Evolutionary conservation across 2,888 invertebrate species (phyloP), one percentile per base, ranked within the genome.

Genomic region (Eledone cirrhosa): DNA sequence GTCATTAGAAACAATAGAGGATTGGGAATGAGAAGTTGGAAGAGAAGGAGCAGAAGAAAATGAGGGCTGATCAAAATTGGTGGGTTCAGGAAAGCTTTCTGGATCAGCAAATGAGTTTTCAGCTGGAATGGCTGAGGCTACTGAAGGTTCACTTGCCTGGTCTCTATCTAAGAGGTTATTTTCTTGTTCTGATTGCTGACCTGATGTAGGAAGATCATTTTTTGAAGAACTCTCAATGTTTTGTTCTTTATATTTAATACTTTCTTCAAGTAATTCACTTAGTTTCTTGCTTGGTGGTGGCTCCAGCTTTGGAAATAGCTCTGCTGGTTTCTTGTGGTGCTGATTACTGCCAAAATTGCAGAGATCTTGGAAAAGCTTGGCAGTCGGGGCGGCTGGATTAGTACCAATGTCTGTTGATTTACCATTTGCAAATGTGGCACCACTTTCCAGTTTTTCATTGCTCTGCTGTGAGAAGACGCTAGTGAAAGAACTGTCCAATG

Each of bases 131-230:
- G 47, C 48, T 24, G 76, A 76, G 24, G 76, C 22, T 24, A 47
- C 47, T 24, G 76, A 76, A 76, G 41, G 22, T 47, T 76, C 48
- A 76, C 76, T 76, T 76, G 76, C 76, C 76, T 76, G 76, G 31
- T 31, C 33, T 14, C 13, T 41, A 5, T 31, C n/a, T 19, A 31
- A 72, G 4, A 22, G 72, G 33, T 19, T 33, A 1, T 5, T 11
- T 22, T 19, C 69, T 69, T 31, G 22, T 22, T 11, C 11, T 4
- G 31, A n/a, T 41, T 33, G 72, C 41, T n/a, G 72, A 11, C 31
- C 16, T 5, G 41, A 0, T 41, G 41, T 5, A 11, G 11, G 41
- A 41, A 11, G 41, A 41, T 41, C 11, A 8, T 41, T 11, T 8
- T 5, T 41, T 41, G 5, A 8, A 41, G 41, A 3, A 41, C 3